A percentile compares a stretch with the other conserved stretches of the same genome.
Evolutionary conservation across 2,113 vertebrate genomes (phyloP).

Genomic region (Aspiorhynchus laticeps): DNA sequence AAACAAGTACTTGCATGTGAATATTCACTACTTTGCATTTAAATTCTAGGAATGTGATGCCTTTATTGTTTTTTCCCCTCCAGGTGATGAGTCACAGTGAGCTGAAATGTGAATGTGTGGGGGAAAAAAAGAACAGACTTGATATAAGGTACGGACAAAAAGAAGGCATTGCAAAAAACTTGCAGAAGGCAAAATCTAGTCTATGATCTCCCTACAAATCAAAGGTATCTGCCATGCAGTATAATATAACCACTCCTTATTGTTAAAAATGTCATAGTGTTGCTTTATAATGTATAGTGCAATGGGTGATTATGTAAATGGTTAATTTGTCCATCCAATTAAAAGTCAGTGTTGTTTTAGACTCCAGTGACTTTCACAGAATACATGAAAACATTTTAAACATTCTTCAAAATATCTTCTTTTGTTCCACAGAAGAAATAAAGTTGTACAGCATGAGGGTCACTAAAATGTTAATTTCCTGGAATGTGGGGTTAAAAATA

Average conservation of each 20-base stretch:
- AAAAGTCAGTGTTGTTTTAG: background rate
- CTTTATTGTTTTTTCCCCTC: background rate
- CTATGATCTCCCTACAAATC: conserved; percentile 30
- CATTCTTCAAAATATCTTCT: background rate
- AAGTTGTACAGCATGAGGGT: no score
- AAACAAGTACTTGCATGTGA: background rate
- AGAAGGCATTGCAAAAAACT: conserved; percentile 6
- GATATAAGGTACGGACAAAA: background rate
- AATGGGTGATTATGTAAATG: background rate
- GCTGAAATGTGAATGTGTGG: conserved; percentile 30
- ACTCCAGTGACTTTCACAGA: background rate
- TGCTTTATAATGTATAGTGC: background rate
- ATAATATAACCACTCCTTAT: background rate
- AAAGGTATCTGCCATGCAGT: conserved; percentile 24
- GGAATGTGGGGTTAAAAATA: no score
- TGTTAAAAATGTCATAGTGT: background rate
- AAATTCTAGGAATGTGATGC: background rate
- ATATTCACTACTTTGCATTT: background rate
- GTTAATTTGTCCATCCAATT: no score
- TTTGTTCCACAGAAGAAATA: background rate
- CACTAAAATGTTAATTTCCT: no score
- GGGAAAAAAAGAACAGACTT: background rate
- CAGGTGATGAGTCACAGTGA: conserved; percentile 30
- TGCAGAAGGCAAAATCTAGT: background rate
- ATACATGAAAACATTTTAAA: background rate